Conservation (phyloP, 2,113 vertebrate species). For the Brachionichthys hirsutus region DNA sequence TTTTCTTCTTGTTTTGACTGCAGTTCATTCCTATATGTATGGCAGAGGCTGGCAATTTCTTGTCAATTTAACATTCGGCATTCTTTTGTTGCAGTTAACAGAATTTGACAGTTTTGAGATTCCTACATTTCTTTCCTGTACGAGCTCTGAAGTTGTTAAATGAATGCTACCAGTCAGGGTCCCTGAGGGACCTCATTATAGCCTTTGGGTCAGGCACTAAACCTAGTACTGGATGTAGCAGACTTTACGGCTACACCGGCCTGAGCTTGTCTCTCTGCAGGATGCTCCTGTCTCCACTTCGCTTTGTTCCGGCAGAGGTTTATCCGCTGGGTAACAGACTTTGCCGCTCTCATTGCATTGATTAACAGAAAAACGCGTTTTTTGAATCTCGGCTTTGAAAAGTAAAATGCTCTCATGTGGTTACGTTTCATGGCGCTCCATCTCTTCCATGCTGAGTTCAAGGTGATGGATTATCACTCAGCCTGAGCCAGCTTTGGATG, state of each 20-base stretch:
- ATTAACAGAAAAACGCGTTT: slow-evolving; percentile 2
- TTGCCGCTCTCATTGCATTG: slow-evolving; percentile 16
- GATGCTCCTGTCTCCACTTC: no score
- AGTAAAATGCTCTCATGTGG: not conserved
- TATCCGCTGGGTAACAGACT: slow-evolving; percentile 11
- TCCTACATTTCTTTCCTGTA: not conserved
- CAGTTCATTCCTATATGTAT: slow-evolving; percentile 1
- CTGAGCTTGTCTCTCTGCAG: not conserved
- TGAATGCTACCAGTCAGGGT: slow-evolving; percentile 12
- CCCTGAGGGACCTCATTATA: slow-evolving; percentile 22
- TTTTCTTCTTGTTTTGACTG: slow-evolving; percentile 46
- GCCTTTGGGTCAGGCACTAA: no score
- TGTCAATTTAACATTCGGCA: no score
- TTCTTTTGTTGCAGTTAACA: no score
- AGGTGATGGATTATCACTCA: slow-evolving; percentile 65
- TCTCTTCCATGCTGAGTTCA: slow-evolving; percentile 35
- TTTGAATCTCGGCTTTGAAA: slow-evolving; percentile 15
- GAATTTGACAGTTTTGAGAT: no score
- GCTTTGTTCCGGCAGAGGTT: not conserved
- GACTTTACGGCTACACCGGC: slow-evolving; percentile 1
- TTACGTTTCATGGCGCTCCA: slow-evolving; percentile 18
- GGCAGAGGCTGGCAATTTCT: no score
- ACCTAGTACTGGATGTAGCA: not conserved
- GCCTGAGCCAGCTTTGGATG: slow-evolving; percentile 37
- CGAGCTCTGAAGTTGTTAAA: slow-evolving; percentile 20